Percentiles rank a stretch among this genome's conserved stretches.
Evolutionary conservation across 2,797 vertebrate species (phyloP).

Genomic region (Rallus crepitans): DNA sequence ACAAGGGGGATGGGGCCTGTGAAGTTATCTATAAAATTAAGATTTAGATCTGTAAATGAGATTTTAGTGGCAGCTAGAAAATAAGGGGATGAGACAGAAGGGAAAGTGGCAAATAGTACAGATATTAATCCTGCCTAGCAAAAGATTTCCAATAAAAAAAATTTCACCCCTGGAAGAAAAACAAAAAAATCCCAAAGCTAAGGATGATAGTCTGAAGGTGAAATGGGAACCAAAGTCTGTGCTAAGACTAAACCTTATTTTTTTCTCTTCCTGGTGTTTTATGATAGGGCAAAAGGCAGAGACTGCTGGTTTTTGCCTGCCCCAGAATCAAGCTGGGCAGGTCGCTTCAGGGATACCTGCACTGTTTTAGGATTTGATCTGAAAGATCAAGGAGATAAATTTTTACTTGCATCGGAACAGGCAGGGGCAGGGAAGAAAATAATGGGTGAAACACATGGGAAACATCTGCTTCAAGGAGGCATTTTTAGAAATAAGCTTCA

Average conservation of each 20-base stretch:
- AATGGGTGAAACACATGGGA: constrained; percentile 12
- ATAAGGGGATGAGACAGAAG: not conserved
- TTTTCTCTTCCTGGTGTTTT: not conserved
- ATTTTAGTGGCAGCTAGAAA: not conserved
- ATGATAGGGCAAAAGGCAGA: not conserved
- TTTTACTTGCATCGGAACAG: not conserved
- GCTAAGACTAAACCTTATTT: not conserved
- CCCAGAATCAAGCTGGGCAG: not conserved
- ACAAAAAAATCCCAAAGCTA: not conserved
- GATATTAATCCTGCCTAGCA: not conserved
- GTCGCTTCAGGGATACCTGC: not conserved
- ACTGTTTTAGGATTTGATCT: not conserved
- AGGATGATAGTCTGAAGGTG: not conserved
- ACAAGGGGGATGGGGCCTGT: not conserved
- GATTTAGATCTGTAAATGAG: not conserved
- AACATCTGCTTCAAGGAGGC: constrained; percentile 30
- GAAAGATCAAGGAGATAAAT: not conserved
- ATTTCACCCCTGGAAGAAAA: not conserved
- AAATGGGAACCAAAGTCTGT: not conserved
- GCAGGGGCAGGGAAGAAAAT: not conserved
- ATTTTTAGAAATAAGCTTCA: constrained; percentile 24
- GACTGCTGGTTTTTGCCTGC: not conserved
- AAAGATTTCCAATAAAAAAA: constrained; percentile 6
- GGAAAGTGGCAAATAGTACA: not conserved
- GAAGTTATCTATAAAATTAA: not conserved